Base-by-base conservation (phyloP, 2,797 vertebrate genomes). In the Mareca penelope region DNA sequence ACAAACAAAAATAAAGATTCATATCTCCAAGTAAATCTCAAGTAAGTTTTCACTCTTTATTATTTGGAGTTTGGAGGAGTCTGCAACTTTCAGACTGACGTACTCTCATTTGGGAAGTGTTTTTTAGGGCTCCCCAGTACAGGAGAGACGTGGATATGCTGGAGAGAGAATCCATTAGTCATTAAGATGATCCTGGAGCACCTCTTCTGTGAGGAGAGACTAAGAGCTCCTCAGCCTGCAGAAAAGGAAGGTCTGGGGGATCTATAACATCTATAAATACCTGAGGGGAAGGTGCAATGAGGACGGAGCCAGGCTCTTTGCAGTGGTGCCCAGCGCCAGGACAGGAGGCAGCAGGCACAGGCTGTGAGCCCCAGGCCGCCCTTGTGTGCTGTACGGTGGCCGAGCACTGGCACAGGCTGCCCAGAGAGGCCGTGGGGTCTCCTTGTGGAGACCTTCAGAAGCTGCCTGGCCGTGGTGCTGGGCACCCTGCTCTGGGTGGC, bases 341-440 rank as follows among this genome's bases (percentile, higher is more conserved):
- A 15, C 19, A 6, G n/a, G 37, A 79, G 71, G 35, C 46, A 63
- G 0, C 1, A 8, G 18, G 14, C n/a, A 35, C 33, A 76, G 0
- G 0, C 28, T 35, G 15, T 61, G 50, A 79, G 15, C 16, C 9
- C 40, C 26, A 73, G 23, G 48, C 52, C 69, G 24, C 7, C 9
- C 2, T 16, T 59, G 44, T 75, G 21, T 6, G 19, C n/a, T n/a
- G 15, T 10, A 56, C 23, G 37, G 17, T 76, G 60, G 35, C 59
- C 1, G 2, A 77, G 55, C 46, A 15, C 46, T 61, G 59, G 22
- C 33, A 37, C 31, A 16, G 42, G 12, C 59, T 94, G 15, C 9
- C 18, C 10, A 13, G 63, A n/a, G 48, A 46, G 22, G 6, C 2
- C 67, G 29, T 52, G 55, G 24, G 48, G 6, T 46, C 9, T 75